phyloP scores from a whole-genome alignment of 1,140 invertebrate species.

The Pseudomyrmex sp. region DNA sequence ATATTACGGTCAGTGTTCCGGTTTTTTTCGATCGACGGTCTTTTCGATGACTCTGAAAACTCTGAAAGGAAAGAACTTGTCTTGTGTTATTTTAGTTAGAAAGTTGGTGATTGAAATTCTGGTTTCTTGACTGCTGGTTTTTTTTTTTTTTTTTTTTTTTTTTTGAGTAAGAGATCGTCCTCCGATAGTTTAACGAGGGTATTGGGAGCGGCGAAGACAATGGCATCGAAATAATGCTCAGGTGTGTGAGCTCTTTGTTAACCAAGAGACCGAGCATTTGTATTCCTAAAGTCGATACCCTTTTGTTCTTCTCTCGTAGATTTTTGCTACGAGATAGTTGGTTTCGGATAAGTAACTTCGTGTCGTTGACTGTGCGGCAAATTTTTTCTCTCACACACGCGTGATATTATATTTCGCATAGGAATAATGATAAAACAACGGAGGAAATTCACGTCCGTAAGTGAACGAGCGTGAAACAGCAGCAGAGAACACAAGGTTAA shows the following conservation, averaged over 20 bases:
- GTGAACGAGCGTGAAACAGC: background rate
- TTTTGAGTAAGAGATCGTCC: background rate
- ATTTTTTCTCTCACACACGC: conserved; percentile 15
- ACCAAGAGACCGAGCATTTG: conserved; percentile 17
- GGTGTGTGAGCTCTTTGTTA: conserved; percentile 28
- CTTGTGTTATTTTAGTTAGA: conserved; percentile 7
- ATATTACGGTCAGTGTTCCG: conserved; percentile 15
- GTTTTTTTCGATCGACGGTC: conserved; percentile 4
- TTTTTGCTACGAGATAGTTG: background rate
- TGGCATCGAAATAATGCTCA: conserved; percentile 34
- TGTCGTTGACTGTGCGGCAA: conserved; percentile 1
- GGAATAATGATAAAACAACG: background rate
- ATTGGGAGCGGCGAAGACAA: conserved; percentile 45
- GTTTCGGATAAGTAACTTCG: conserved; percentile 2
- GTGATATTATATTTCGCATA: background rate
- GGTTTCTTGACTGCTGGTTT: background rate
- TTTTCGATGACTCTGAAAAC: background rate
- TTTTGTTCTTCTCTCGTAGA: background rate
- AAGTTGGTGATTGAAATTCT: conserved; percentile 5
- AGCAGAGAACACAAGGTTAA: background rate
- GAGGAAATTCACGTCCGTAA: conserved; percentile 1
- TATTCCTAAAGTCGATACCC: background rate
- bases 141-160: background rate
- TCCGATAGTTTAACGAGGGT: conserved; percentile 15
- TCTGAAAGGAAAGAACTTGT: background rate